phyloP scores from a whole-genome alignment of 2,113 vertebrate species.

The Thryonomys swinderianus region DNA sequence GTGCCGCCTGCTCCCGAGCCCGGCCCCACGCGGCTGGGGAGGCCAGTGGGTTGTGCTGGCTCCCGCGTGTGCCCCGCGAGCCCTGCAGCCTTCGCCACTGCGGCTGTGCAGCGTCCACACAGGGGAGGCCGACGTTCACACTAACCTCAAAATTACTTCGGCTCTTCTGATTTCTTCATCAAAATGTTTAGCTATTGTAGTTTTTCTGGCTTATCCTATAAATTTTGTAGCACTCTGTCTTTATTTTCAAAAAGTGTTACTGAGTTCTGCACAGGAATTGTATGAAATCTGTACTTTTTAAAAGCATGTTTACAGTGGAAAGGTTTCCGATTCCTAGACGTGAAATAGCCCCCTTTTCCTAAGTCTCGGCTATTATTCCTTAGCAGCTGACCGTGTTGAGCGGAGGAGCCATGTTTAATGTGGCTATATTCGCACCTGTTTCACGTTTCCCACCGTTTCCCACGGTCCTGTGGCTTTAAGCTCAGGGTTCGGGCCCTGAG shows the following conservation, averaged over 20 bases:
- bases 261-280: not conserved
- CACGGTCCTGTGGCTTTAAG: not conserved
- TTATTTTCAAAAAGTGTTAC: not conserved
- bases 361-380: not conserved
- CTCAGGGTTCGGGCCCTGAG: not conserved
- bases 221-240: not conserved
- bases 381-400: no score
- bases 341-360: not conserved
- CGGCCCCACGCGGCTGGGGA: no score
- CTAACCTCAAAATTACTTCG: not conserved
- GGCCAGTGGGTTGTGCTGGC: not conserved
- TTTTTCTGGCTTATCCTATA: not conserved
- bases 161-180: not conserved
- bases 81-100: not conserved
- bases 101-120: not conserved
- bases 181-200: not conserved
- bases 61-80: not conserved
- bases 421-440: not conserved
- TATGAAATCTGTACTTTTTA: not conserved
- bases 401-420: fast-evolving
- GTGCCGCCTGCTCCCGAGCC: not conserved
- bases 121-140: not conserved
- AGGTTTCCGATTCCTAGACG: not conserved
- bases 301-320: not conserved
- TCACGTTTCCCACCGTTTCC: no score